These are phyloP conservation scores for Sebastes variabilis DNA, from an alignment of 2,797 vertebrate genomes.

Conservation along the genomic window DNA sequence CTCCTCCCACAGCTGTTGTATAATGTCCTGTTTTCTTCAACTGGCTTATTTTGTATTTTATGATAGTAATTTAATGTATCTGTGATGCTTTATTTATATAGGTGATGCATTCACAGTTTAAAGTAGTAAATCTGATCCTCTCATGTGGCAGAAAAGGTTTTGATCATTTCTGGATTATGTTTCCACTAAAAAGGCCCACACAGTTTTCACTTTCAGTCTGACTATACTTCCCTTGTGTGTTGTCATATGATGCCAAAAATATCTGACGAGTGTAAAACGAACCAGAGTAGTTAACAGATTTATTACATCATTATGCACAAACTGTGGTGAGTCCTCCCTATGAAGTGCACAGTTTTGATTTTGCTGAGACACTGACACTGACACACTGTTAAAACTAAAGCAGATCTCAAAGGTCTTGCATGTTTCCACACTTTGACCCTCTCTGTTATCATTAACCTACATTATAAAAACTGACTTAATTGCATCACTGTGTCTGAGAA, in stretches of 20 bases:
- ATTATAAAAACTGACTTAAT: not conserved
- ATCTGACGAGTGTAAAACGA: not conserved
- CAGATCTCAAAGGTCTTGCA: slow-evolving; percentile 45
- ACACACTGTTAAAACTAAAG: not conserved
- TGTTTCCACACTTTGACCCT: slow-evolving; percentile 24
- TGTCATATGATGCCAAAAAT: slow-evolving; percentile 29
- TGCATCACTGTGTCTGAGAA: not conserved
- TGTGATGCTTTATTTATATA: not conserved
- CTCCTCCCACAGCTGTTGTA: not conserved
- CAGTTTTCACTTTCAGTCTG: not conserved
- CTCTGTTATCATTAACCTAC: slow-evolving; percentile 22
- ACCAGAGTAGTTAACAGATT: not conserved
- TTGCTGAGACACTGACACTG: not conserved
- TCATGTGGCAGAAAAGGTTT: not conserved
- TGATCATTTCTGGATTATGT: not conserved
- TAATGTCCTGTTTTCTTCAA: not conserved
- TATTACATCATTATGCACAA: not conserved
- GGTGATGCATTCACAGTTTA: not conserved
- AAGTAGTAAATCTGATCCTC: slow-evolving; percentile 1
- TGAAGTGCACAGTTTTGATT: slow-evolving; percentile 4
- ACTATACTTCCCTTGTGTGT: not conserved
- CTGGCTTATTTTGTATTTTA: not conserved
- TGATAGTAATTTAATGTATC: not conserved
- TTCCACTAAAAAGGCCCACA: not conserved
- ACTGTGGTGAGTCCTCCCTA: not conserved